Evolutionary conservation across 1,140 invertebrate species (phyloP).

Genomic region (Zelostemma sp.): DNA sequence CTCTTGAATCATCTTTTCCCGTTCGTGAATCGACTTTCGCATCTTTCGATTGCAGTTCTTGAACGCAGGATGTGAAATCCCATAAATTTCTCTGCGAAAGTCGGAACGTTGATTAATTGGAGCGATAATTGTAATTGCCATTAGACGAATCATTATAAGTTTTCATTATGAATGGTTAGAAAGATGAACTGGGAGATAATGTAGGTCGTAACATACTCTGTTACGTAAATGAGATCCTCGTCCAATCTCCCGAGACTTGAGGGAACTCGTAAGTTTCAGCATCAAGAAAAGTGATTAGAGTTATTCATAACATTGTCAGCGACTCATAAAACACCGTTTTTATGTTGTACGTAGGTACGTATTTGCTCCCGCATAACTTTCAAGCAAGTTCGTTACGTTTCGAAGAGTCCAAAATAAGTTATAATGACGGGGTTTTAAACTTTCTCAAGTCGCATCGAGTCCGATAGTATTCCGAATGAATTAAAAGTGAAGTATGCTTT

Average conservation of each 20-base stretch:
- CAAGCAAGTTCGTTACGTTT: too few species aligned
- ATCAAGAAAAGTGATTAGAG: constrained; percentile 2
- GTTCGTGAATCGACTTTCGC: too few species aligned
- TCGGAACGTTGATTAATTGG: too few species aligned
- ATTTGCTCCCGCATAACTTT: too few species aligned
- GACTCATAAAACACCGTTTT: background rate
- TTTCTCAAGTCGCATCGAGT: too few species aligned
- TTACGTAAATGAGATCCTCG: background rate
- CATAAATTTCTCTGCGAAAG: background rate
- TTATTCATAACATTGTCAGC: background rate
- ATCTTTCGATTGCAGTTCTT: too few species aligned
- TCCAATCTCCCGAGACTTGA: background rate
- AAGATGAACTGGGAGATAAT: background rate
- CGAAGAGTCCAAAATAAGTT: too few species aligned
- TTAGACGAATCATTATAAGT: background rate
- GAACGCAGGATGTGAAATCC: background rate
- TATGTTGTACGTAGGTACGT: background rate
- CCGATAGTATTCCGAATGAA: too few species aligned
- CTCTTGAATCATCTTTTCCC: too few species aligned
- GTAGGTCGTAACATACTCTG: constrained; percentile 1
- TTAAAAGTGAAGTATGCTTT: too few species aligned
- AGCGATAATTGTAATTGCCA: background rate
- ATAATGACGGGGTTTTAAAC: too few species aligned
- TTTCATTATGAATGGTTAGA: too few species aligned
- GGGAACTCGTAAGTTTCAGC: background rate